A percentile compares a stretch with the other conserved stretches of the same genome.
These are phyloP conservation scores for Labrus mixtus DNA, from an alignment of 2,113 vertebrate species.

Conservation along the genomic window DNA sequence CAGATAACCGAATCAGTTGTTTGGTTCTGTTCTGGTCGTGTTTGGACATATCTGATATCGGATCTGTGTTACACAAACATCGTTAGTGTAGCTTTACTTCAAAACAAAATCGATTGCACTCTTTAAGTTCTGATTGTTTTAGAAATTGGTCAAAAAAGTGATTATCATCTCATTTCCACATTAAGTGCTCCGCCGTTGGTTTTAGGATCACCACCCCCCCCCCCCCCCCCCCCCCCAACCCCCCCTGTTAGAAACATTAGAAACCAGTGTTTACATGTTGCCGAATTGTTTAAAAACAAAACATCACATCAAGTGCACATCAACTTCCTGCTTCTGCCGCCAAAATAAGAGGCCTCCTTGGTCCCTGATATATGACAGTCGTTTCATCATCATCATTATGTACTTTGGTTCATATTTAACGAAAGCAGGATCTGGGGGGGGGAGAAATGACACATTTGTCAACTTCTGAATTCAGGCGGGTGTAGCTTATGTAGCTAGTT, in stretches of 20 bases:
- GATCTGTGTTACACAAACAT: conserved; percentile 24
- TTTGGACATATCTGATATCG: neutral
- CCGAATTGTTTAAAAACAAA: conserved; percentile 31
- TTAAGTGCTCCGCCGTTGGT: conserved; percentile 63
- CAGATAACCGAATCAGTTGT: neutral
- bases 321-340: conserved; percentile 42
- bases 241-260: conserved; percentile 34
- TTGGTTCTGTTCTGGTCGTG: neutral
- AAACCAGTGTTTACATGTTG: conserved; percentile 20
- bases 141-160: conserved; percentile 54
- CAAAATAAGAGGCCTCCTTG: conserved; percentile 10
- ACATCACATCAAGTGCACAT: conserved; percentile 31
- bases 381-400: conserved; percentile 24
- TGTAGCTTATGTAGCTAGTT: conserved; percentile 59
- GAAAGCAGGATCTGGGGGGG: too few species aligned
- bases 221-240: neutral
- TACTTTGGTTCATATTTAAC: conserved; percentile 71
- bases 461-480: conserved; percentile 24
- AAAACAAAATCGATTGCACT: conserved; percentile 60
- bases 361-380: conserved; percentile 21
- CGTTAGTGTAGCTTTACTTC: conserved; percentile 58
- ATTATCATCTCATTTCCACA: conserved; percentile 61
- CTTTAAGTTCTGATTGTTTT: conserved; percentile 62
- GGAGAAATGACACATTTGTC: conserved; percentile 25
- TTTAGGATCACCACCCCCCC: conserved; percentile 9